These are phyloP conservation scores for Chrysomela aeneicollis DNA, from an alignment of 2,888 invertebrate genomes.

Conservation along the genomic window DNA sequence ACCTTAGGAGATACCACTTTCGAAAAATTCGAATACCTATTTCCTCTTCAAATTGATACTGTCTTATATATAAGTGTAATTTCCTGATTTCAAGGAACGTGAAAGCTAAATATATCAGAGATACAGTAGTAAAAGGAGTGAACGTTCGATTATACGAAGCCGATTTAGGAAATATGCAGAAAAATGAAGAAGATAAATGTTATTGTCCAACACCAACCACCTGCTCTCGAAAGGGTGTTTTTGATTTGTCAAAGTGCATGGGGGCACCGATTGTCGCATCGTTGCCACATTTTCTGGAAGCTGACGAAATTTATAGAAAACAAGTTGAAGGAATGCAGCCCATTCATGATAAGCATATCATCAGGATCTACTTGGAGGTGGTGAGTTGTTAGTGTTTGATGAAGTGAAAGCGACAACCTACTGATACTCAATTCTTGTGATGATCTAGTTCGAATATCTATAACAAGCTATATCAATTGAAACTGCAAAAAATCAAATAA, in stretches of 20 bases:
- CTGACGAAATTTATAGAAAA: constrained; percentile 61
- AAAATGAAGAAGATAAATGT: constrained; percentile 64
- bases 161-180: constrained; percentile 74
- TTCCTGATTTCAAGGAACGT: constrained; percentile 64
- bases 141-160: constrained; percentile 72
- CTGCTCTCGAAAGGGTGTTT: constrained; percentile 76
- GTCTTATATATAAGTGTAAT: too few relatives aligned
- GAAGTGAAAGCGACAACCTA: too few relatives aligned
- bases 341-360: constrained; percentile 73
- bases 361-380: constrained; percentile 80
- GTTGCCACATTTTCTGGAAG: constrained; percentile 78
- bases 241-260: constrained; percentile 73
- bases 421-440: too few relatives aligned
- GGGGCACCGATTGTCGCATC: constrained; percentile 79
- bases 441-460: too few relatives aligned
- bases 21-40: too few relatives aligned
- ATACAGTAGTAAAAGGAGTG: constrained; percentile 70
- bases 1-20: too few relatives aligned
- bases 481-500: too few relatives aligned
- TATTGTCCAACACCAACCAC: constrained; percentile 66
- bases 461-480: too few relatives aligned
- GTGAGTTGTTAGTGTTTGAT: constrained; percentile 61
- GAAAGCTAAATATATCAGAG: constrained; percentile 68
- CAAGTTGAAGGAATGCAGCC: constrained; percentile 72
- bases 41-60: too few relatives aligned